phyloP scores from a whole-genome alignment of 2,888 invertebrate genomes.

The Aproaerema taeniolella region DNA sequence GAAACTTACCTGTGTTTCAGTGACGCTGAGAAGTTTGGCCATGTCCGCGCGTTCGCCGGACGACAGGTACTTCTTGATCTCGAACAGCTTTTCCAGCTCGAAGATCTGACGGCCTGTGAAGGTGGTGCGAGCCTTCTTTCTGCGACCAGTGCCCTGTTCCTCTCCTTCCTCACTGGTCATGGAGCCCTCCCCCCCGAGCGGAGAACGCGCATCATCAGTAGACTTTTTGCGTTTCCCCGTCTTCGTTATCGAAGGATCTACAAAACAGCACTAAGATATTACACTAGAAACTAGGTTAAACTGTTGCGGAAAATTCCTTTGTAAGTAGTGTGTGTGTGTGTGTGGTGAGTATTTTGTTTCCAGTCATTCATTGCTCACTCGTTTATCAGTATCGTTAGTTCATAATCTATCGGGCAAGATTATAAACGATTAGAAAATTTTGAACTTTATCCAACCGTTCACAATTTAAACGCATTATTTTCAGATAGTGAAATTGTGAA shows the following conservation, averaged over 20 bases:
- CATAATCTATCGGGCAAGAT: too few relatives aligned
- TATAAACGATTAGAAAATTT: too few relatives aligned
- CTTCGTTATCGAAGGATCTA: too few relatives aligned
- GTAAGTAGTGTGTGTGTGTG: too few relatives aligned
- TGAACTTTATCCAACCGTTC: too few relatives aligned
- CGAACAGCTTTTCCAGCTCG: constrained; percentile 97
- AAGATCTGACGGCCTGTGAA: constrained; percentile 98
- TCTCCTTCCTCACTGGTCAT: constrained; percentile 70
- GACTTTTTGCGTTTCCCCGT: constrained; percentile 67
- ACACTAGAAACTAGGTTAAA: not conserved
- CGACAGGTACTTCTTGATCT: constrained; percentile 96
- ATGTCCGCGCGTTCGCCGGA: constrained; percentile 96
- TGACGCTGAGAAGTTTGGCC: constrained; percentile 95
- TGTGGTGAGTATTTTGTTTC: too few relatives aligned
- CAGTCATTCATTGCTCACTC: too few relatives aligned
- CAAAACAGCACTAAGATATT: constrained; percentile 27
- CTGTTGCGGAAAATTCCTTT: too few relatives aligned
- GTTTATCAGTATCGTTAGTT: too few relatives aligned
- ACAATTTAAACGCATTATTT: too few relatives aligned
- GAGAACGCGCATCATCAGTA: constrained; percentile 61
- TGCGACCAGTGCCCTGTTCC: constrained; percentile 75
- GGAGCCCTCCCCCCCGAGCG: constrained; percentile 61
- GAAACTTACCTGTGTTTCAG: constrained; percentile 96
- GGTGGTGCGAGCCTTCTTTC: constrained; percentile 94
- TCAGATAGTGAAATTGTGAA: too few relatives aligned